Evolutionary conservation across 2,113 vertebrate species (phyloP), one percentile per base, ranked within the genome.

Genomic region (Hydropotes inermis): DNA sequence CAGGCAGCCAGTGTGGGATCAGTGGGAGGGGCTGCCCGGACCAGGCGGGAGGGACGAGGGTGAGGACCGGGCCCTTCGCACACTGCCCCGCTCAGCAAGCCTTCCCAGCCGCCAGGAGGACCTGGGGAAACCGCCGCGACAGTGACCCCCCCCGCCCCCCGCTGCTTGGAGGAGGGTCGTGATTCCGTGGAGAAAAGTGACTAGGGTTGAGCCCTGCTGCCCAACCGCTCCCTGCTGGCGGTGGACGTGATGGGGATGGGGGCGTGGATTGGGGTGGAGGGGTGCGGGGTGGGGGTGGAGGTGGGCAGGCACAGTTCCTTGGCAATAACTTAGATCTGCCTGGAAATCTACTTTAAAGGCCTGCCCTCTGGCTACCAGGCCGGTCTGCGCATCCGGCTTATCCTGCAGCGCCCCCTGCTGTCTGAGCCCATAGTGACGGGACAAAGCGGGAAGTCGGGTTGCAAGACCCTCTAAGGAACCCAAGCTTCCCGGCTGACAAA

Each of bases 321-420:
- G 13, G 58, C 54, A 4, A 0, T 21, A 39, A 70, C 89, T 87
- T 4, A 16, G 25, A 17, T 45, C 21, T 45, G 57, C 50, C 64
- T n/a, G 13, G 7, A 47, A 70, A 81, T 3, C 33, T 16, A 9
- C 2, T 12, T 52, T 5, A 6, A 54, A 87, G 28, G n/a, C 47
- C 6, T 0, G 5, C 64, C n/a, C 19, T 19, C 14, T 1, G 1
- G 11, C 16, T 12, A 10, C 16, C 36, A 0, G 1, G 1, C 36
- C 60, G 0, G 5, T 8, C 36, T 7, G 3, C 21, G 27, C 39
- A 7, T 7, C 28, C 45, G 7, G 74, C 43, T 57, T 2, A 60
- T 97, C 97, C 95, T 95, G 97, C 96, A 96, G 94, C n/a, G 85
- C 74, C 95, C 74, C 81, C 97, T 97, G 95, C 95, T 96, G 98